Percentiles rank a stretch among this genome's conserved stretches.
phyloP scores from a whole-genome alignment of 2,888 invertebrate species.

The Philaethria dido region DNA sequence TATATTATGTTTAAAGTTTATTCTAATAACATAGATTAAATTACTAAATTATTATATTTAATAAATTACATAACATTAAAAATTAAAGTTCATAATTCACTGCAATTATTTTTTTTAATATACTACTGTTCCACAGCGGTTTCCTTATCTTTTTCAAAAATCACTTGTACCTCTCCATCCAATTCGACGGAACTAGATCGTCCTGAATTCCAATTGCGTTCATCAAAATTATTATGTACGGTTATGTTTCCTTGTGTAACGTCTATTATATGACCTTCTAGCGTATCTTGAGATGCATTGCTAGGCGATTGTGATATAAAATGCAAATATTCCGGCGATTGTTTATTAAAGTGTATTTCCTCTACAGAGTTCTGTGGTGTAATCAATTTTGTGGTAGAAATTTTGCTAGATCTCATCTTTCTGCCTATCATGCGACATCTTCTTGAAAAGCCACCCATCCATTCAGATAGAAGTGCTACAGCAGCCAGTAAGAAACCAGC shows the following conservation, averaged over 20 bases:
- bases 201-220: conserved; percentile 57
- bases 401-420: conserved; percentile 47
- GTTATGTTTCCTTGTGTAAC: conserved; percentile 64
- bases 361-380: conserved; percentile 48
- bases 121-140: too few relatives aligned
- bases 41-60: too few relatives aligned
- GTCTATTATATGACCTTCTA: conserved; percentile 67
- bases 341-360: conserved; percentile 39
- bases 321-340: conserved; percentile 51
- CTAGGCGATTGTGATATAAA: conserved; percentile 56
- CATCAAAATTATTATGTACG: conserved; percentile 61
- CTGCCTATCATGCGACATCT: conserved; percentile 65
- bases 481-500: conserved; percentile 87
- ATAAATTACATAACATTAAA: too few relatives aligned
- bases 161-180: conserved; percentile 72
- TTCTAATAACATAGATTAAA: too few relatives aligned
- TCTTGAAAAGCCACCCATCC: conserved; percentile 87
- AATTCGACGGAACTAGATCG: conserved; percentile 72
- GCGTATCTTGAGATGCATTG: conserved; percentile 60
- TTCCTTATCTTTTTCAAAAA: conserved; percentile 67
- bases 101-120: too few relatives aligned
- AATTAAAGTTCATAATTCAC: too few relatives aligned
- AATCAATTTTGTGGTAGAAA: conserved; percentile 53
- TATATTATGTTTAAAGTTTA: too few relatives aligned
- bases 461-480: conserved; percentile 86